Evolutionary conservation across 2,888 invertebrate species (phyloP).

Genomic region (Morpho achilles): DNA sequence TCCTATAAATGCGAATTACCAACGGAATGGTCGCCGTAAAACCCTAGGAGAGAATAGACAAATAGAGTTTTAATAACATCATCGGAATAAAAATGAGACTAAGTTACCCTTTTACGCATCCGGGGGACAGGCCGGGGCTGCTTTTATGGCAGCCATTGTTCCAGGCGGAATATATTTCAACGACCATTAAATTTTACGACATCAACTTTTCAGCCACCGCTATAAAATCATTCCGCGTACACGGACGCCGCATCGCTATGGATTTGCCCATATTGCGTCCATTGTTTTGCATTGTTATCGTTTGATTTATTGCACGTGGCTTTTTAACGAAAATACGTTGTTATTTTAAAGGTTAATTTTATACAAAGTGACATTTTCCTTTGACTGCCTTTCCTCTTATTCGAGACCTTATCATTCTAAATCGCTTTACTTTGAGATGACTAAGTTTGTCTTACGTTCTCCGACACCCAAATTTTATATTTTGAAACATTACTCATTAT

Average conservation of each 20-base stretch:
- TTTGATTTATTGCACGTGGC: constrained; percentile 10
- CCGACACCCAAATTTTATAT: too few species aligned
- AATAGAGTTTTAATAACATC: constrained; percentile 1
- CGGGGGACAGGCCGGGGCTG: constrained; percentile 11
- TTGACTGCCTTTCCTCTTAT: too few species aligned
- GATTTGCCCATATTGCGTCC: not conserved
- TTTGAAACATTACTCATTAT: too few species aligned
- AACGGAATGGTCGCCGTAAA: too few species aligned
- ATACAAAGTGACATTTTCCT: not conserved
- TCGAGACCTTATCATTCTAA: too few species aligned
- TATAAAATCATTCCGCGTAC: constrained; percentile 45
- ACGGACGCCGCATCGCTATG: constrained; percentile 15
- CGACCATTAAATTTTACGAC: constrained; percentile 55
- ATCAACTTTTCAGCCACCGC: constrained; percentile 53
- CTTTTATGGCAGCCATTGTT: constrained; percentile 26
- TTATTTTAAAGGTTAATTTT: constrained; percentile 5
- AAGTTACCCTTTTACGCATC: constrained; percentile 13
- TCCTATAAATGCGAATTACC: too few species aligned
- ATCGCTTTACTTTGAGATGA: too few species aligned
- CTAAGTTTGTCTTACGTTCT: too few species aligned
- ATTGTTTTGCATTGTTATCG: constrained; percentile 5
- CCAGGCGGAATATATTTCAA: constrained; percentile 44
- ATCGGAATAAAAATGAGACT: constrained; percentile 12
- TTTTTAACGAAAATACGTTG: constrained; percentile 4
- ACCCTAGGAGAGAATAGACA: not conserved